phyloP scores from a whole-genome alignment of 2,113 vertebrate species.

The Aegithalos caudatus region DNA sequence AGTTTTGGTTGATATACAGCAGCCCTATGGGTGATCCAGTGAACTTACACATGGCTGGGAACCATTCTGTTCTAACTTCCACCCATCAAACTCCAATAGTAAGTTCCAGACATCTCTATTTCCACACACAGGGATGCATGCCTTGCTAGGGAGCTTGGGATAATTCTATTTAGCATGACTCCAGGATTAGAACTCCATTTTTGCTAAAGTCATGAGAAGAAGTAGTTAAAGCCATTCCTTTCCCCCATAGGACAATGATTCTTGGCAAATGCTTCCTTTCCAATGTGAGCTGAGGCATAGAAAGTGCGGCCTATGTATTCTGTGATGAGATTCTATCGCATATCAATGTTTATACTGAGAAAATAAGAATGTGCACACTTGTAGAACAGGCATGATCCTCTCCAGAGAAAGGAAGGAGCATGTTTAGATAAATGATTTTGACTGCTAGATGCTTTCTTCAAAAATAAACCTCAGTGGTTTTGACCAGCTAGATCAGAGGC shows the following conservation, averaged over 20 bases:
- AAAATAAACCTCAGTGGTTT: neutral
- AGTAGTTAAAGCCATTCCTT: neutral
- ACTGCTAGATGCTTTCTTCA: neutral
- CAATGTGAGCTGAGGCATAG: neutral
- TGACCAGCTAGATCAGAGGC: neutral
- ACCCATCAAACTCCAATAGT: neutral
- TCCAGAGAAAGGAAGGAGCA: neutral
- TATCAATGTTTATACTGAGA: neutral
- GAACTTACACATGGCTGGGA: neutral
- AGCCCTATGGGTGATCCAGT: neutral
- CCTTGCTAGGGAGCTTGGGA: neutral
- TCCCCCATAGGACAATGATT: accelerated
- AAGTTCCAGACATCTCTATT: neutral
- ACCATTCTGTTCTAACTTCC: neutral
- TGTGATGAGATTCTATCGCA: neutral
- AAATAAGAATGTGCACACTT: neutral
- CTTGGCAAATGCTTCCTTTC: neutral
- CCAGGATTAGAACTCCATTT: neutral
- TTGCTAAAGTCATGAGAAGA: neutral
- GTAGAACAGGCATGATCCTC: neutral
- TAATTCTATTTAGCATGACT: neutral
- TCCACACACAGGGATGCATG: neutral
- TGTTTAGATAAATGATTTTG: neutral
- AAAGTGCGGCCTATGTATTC: neutral
- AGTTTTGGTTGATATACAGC: neutral